Percentiles rank a stretch among this genome's conserved stretches.
phyloP scores from a whole-genome alignment of 2,113 vertebrate genomes.

The Oophaga pumilio region DNA sequence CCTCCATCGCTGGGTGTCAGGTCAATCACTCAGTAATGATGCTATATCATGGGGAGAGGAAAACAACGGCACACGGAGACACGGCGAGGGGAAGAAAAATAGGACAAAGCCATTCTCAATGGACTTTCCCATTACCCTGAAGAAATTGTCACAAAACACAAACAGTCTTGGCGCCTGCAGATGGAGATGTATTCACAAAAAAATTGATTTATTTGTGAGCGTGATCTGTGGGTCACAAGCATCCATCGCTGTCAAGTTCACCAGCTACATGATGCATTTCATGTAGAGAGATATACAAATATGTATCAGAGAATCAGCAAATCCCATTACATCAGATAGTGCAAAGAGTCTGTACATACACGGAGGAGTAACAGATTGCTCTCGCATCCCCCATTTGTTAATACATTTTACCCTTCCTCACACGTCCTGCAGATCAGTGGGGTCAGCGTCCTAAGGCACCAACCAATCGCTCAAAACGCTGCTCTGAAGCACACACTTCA shows the following conservation, averaged over 20 bases:
- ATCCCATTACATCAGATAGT: not conserved
- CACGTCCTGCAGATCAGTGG: too few relatives aligned
- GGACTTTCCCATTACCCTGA: not conserved
- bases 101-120: constrained; percentile 42
- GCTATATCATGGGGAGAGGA: constrained; percentile 18
- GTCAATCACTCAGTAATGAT: constrained; percentile 41
- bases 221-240: not conserved
- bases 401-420: too few relatives aligned
- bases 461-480: too few relatives aligned
- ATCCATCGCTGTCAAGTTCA: not conserved
- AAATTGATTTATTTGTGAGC: not conserved
- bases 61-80: not conserved
- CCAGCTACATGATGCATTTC: not conserved
- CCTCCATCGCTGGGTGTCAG: constrained; percentile 9
- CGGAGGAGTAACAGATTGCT: not conserved
- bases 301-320: not conserved
- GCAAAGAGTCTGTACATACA: not conserved
- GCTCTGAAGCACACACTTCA: too few relatives aligned
- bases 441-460: too few relatives aligned
- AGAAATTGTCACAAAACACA: constrained; percentile 15
- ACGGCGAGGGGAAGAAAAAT: constrained; percentile 27
- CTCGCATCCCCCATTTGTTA: too few relatives aligned
- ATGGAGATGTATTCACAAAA: constrained; percentile 6
- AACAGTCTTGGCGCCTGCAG: constrained; percentile 15
- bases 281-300: not conserved